Evolutionary conservation across 2,113 vertebrate species (phyloP), one percentile per base, ranked within the genome.

Genomic region (Nesospiza acunhae): DNA sequence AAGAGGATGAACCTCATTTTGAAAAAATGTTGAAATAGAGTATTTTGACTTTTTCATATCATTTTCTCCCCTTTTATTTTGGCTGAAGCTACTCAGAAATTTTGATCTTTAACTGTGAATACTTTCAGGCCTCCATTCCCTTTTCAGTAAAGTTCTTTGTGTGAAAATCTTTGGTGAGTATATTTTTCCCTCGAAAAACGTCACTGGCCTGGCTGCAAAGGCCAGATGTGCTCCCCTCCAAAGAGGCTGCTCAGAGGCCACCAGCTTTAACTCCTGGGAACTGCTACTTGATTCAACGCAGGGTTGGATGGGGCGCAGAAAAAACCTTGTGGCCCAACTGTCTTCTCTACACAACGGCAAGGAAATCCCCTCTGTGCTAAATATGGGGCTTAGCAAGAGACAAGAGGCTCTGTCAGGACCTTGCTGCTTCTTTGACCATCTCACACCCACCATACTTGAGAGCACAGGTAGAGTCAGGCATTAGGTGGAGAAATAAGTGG

Each of bases 301-400:
- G 63, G 74, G 47, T 13, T 6, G 2, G 55, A 85, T 35, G 30
- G 18, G 49, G 59, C 56, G 30, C 55, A 85, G 69, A 85, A 87
- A 87, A 91, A 95, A 72, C 44, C 24, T n/a, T 46, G 67, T 90
- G 88, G 88, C 68, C 59, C 72, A 92, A 92, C 94, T 90, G 84
- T 22, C 74, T 94, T 41, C 52, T 87, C 81, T 82, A 70, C 30
- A 35, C 79, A 88, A 85, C 20, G 3, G 87, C 70, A 68, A 96
- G 94, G 93, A 96, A 95, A 95, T 96, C 95, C 93, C 93, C 91
- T 93, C 74, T 33, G 42, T 56, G 79, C 94, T 96, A 95, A 88
- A 93, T 91, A 88, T 74, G 92, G 90, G 75, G 24, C 30, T 80
- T 50, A 64, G 59, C 68, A 70, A 83, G 50, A 93, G n/a, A 62